Percentiles rank a stretch among this genome's conserved stretches.
These are phyloP conservation scores for Epirrhoe alternata DNA, from an alignment of 2,888 invertebrate genomes.

Conservation along the genomic window DNA sequence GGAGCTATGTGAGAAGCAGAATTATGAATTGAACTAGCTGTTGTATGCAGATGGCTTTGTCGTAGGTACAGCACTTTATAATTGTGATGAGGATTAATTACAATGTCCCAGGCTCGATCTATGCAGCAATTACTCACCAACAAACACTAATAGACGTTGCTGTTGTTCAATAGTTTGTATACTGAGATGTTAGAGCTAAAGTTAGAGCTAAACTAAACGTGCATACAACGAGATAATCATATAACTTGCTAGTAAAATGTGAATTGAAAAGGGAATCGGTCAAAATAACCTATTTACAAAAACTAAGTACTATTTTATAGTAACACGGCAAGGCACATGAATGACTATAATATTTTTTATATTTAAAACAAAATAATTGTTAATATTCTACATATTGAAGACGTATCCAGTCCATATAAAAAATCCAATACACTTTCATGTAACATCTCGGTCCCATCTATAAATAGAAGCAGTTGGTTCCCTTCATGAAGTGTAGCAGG, in stretches of 20 bases:
- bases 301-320: too few species aligned
- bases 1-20: too few species aligned
- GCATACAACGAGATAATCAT: too few species aligned
- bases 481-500: constrained; percentile 10
- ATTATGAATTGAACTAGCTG: background rate
- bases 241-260: too few species aligned
- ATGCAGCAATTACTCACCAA: constrained; percentile 6
- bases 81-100: constrained; percentile 15
- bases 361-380: too few species aligned
- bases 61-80: background rate
- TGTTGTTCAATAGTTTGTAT: background rate
- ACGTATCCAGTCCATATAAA: background rate
- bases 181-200: background rate
- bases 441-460: background rate
- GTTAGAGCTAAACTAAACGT: background rate
- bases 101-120: constrained; percentile 1
- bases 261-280: too few species aligned
- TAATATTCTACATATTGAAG: too few species aligned
- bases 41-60: background rate
- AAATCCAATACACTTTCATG: background rate
- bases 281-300: too few species aligned
- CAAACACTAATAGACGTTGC: background rate
- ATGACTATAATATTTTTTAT: too few species aligned
- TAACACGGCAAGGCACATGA: too few species aligned
- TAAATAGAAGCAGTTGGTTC: constrained; percentile 15